Percentiles rank a stretch among this genome's conserved stretches.
Evolutionary conservation across 30 jellyfish, hydroid and myxozoan genomes (phyloP).

Genomic region (Aurelia aurita): DNA sequence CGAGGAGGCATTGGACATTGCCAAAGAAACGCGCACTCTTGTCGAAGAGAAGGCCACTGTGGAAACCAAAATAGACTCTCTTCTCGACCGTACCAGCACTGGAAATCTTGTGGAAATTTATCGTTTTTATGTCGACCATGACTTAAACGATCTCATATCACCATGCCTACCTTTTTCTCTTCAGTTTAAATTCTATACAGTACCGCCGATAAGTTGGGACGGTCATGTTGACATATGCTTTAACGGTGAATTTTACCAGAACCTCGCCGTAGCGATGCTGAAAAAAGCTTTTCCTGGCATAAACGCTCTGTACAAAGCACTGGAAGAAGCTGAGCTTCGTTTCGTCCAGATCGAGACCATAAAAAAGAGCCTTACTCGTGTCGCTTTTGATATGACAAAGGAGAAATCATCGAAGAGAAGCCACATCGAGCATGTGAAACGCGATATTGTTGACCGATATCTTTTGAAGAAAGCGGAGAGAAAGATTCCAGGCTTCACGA

Average conservation of each 20-base stretch:
- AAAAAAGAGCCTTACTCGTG: conserved; percentile 20
- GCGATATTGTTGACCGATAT: background rate
- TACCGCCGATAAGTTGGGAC: background rate
- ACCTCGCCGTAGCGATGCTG: conserved; percentile 17
- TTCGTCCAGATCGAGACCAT: background rate
- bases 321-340: conserved; percentile 58
- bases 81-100: conserved; percentile 3
- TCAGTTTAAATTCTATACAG: conserved; percentile 5
- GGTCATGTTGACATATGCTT: conserved; percentile 29
- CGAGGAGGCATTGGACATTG: conserved; percentile 21
- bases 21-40: conserved; percentile 4
- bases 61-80: background rate
- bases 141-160: background rate
- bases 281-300: background rate
- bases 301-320: conserved; percentile 29
- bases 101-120: conserved; percentile 2
- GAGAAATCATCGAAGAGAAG: conserved; percentile 4
- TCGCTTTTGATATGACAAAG: background rate
- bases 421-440: background rate
- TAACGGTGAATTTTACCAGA: conserved; percentile 48
- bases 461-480: background rate
- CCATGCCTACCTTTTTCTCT: conserved; percentile 20
- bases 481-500: conserved; percentile 24
- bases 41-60: conserved; percentile 20
- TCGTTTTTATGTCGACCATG: background rate